Percentiles rank a stretch among this genome's conserved stretches.
These are phyloP conservation scores for Lanius collurio DNA, from an alignment of 2,113 vertebrate species.

Conservation along the genomic window DNA sequence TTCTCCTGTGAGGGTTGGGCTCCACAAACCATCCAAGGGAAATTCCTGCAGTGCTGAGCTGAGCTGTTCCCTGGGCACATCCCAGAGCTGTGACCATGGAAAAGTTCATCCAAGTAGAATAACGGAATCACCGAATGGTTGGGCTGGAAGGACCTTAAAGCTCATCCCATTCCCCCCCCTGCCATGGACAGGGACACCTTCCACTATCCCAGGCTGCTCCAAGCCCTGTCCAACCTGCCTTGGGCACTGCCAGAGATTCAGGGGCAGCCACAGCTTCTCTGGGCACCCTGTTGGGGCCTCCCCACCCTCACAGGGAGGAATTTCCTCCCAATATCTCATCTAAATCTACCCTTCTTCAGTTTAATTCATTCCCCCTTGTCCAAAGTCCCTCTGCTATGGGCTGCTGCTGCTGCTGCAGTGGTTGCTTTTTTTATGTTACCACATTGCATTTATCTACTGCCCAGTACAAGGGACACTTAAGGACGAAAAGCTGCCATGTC, in stretches of 20 bases:
- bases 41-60: neutral
- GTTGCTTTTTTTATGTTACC: neutral
- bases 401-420: neutral
- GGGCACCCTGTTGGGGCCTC: neutral
- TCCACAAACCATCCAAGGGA: fast-evolving
- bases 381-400: neutral
- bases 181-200: neutral
- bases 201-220: neutral
- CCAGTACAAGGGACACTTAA: neutral
- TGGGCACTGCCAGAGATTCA: neutral
- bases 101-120: neutral
- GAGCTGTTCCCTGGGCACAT: neutral
- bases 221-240: fast-evolving
- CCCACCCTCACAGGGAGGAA: fast-evolving
- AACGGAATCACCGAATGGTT: neutral
- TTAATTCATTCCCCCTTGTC: neutral
- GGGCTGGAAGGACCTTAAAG: neutral
- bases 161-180: fast-evolving
- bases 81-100: neutral
- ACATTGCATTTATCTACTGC: neutral
- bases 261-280: neutral
- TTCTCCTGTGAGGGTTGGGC: neutral
- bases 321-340: neutral
- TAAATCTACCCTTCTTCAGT: neutral
- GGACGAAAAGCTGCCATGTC: neutral